phyloP scores from a whole-genome alignment of 2,113 vertebrate species.

The Erythrolamprus reginae region DNA sequence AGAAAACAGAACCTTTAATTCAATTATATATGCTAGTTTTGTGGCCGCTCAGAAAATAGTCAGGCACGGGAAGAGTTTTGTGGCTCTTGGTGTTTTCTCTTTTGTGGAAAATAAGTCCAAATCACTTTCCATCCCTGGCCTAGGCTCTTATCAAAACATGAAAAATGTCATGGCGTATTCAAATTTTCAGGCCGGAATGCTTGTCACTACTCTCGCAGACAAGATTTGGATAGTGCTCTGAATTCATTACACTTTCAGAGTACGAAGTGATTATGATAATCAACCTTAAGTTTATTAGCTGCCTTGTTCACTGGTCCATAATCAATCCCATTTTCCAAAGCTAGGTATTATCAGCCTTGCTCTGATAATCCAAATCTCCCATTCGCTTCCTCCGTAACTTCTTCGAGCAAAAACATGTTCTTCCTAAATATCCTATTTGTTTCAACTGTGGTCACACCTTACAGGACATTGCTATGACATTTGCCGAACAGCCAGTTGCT shows the following conservation, averaged over 20 bases:
- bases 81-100: too few relatives aligned
- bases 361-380: slow-evolving; percentile 35
- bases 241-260: slow-evolving; percentile 50
- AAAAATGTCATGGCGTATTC: background rate
- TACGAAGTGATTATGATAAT: slow-evolving; percentile 52
- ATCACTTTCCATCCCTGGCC: too few relatives aligned
- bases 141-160: background rate
- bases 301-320: slow-evolving; percentile 23
- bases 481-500: slow-evolving; percentile 31
- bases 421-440: slow-evolving; percentile 36
- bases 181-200: slow-evolving; percentile 9
- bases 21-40: too few relatives aligned
- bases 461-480: slow-evolving; percentile 33
- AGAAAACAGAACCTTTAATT: too few relatives aligned
- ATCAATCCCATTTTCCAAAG: slow-evolving; percentile 41
- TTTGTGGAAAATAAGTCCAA: too few relatives aligned
- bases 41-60: too few relatives aligned
- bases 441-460: slow-evolving; percentile 20
- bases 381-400: background rate
- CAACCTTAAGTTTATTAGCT: slow-evolving; percentile 29
- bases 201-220: slow-evolving; percentile 26
- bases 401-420: background rate
- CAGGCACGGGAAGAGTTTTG: too few relatives aligned
- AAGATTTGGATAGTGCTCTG: background rate
- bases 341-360: background rate